These are phyloP conservation scores for Chalcosyrphus nemorum DNA, from an alignment of 2,888 invertebrate genomes.

Conservation along the genomic window DNA sequence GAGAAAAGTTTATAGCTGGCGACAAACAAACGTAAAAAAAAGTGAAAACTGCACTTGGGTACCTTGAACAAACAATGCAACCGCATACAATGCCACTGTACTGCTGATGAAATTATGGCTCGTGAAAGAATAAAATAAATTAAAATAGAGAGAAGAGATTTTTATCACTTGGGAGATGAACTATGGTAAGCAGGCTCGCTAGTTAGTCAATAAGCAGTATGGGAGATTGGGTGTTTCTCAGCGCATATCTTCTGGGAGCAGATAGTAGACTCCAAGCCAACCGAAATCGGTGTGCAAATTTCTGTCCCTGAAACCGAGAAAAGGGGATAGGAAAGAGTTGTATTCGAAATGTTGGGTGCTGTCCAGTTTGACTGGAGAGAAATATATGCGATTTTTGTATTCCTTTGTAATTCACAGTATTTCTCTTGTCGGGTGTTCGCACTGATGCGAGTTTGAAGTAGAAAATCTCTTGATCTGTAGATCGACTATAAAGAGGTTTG, in stretches of 20 bases:
- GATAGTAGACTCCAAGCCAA: no score
- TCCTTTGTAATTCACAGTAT: no score
- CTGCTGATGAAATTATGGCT: neutral
- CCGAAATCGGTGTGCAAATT: no score
- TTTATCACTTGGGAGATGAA: neutral
- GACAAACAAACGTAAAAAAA: slow-evolving; percentile 15
- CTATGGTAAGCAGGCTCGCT: neutral
- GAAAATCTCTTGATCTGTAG: no score
- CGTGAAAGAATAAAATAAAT: slow-evolving; percentile 25
- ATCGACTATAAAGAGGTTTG: no score
- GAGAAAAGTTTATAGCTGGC: slow-evolving; percentile 48
- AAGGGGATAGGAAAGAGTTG: no score
- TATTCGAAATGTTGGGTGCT: no score
- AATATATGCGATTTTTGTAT: no score
- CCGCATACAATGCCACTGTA: slow-evolving; percentile 1
- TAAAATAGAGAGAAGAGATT: neutral
- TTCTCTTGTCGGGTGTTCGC: no score
- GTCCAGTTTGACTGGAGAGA: no score
- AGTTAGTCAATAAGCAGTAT: neutral
- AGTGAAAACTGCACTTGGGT: slow-evolving; percentile 44
- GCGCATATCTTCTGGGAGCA: neutral
- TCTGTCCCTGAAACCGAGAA: no score
- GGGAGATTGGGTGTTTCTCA: neutral
- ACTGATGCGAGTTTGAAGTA: no score
- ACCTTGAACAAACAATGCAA: slow-evolving; percentile 23